Evolutionary conservation across 2,113 vertebrate genomes (phyloP).

Genomic region (Saccopteryx leptura): DNA sequence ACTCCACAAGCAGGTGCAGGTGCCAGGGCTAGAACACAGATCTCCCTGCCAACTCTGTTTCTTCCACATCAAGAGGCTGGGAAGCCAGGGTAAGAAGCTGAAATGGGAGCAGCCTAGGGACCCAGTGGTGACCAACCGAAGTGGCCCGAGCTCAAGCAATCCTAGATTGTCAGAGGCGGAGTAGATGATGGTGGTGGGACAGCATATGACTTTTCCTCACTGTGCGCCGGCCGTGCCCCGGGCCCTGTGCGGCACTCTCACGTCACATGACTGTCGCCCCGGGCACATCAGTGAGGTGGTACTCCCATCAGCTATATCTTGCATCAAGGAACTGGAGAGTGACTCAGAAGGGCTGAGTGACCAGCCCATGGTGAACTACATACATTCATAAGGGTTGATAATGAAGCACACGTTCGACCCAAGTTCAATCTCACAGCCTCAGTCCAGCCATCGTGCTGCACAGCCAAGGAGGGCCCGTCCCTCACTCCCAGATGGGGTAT

Average conservation of each 20-base stretch:
- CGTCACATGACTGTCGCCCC: rapidly evolving
- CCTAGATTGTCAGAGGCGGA: not conserved
- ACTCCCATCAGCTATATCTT: rapidly evolving
- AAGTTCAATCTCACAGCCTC: not conserved
- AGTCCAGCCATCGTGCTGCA: not conserved
- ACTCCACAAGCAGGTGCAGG: not conserved
- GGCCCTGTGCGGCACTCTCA: no score
- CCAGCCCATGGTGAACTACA: not conserved
- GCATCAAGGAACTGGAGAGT: not conserved
- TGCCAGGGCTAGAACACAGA: not conserved
- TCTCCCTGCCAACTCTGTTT: not conserved
- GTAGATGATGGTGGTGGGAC: rapidly evolving
- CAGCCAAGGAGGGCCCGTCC: not conserved
- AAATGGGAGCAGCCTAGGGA: rapidly evolving
- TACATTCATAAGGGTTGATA: no score
- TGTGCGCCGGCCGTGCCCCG: not conserved
- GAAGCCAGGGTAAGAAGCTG: not conserved
- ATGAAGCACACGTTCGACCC: rapidly evolving
- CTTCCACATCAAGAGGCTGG: not conserved
- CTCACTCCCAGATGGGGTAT: not conserved
- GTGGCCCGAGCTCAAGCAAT: not conserved
- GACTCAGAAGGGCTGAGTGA: not conserved
- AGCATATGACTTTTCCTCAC: not conserved
- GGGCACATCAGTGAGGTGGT: not conserved
- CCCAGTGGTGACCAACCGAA: not conserved